phyloP scores from a whole-genome alignment of 2,888 invertebrate genomes.

The Nomada ferruginata region DNA sequence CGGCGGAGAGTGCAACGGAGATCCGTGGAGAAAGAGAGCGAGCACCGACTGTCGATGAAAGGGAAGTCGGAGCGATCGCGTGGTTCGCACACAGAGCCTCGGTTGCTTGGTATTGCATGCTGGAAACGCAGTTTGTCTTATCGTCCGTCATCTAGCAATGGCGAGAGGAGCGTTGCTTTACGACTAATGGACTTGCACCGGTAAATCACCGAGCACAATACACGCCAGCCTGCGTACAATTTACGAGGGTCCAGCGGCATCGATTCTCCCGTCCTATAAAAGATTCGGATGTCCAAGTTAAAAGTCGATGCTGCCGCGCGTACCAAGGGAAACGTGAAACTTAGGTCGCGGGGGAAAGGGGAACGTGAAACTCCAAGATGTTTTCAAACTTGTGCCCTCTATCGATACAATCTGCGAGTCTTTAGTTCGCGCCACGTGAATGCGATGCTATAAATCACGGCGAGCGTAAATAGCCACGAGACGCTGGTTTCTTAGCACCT shows the following conservation, averaged over 20 bases:
- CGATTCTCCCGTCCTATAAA: conserved; percentile 66
- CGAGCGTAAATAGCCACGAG: conserved; percentile 67
- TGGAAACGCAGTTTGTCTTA: conserved; percentile 75
- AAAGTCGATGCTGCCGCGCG: conserved; percentile 49
- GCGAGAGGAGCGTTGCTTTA: conserved; percentile 75
- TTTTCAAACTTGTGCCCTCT: conserved; percentile 12
- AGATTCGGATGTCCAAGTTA: conserved; percentile 56
- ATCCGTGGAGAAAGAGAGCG: conserved; percentile 30
- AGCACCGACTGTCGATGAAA: conserved; percentile 65
- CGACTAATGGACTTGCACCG: conserved; percentile 78
- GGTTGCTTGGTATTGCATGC: conserved; percentile 54
- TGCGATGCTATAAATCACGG: conserved; percentile 72
- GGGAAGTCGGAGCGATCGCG: conserved; percentile 63
- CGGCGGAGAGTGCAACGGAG: conserved; percentile 52
- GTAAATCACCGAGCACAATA: conserved; percentile 77
- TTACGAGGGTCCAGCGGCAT: conserved; percentile 72
- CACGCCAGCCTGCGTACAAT: conserved; percentile 69
- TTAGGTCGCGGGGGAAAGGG: not conserved
- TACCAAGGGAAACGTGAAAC: conserved; percentile 27
- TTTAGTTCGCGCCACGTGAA: conserved; percentile 18
- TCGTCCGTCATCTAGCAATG: conserved; percentile 73
- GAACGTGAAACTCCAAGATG: conserved; percentile 29
- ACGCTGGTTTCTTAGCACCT: conserved; percentile 77
- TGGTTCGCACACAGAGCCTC: conserved; percentile 20
- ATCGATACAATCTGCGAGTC: conserved; percentile 62